Conservation (phyloP, 2,797 vertebrate genomes). For the Sardinella longiceps region DNA sequence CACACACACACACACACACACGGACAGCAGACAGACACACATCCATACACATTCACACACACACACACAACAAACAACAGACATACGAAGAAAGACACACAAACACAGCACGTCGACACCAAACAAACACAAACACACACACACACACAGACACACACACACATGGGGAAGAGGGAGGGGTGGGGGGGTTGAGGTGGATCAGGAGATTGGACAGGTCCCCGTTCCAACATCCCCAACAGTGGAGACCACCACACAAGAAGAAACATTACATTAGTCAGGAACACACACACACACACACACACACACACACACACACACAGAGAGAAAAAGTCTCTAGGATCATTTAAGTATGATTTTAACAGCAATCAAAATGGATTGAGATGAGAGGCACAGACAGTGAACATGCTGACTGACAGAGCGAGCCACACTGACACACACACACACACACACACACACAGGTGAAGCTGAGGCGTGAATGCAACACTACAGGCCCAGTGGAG, state of each 20-base stretch:
- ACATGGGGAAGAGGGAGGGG: background rate
- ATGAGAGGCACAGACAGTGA: background rate
- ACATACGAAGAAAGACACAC: constrained; percentile 56
- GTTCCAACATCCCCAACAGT: background rate
- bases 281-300: background rate
- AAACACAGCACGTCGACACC: no score
- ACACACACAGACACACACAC: constrained; percentile 76
- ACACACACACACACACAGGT: background rate
- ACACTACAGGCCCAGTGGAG: no score
- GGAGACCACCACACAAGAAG: background rate
- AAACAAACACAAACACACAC: constrained; percentile 72
- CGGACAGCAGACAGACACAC: no score
- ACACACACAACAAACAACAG: constrained; percentile 79
- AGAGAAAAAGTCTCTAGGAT: background rate
- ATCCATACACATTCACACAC: no score
- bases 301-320: background rate
- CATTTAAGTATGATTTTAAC: background rate
- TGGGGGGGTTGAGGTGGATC: background rate
- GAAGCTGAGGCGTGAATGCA: background rate
- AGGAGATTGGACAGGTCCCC: background rate
- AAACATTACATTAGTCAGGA: background rate
- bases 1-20: no score
- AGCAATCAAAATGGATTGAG: background rate
- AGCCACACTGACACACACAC: background rate
- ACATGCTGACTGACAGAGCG: no score